Evolutionary conservation across 2,113 vertebrate species (phyloP).

Genomic region (Myiozetetes cayanensis): DNA sequence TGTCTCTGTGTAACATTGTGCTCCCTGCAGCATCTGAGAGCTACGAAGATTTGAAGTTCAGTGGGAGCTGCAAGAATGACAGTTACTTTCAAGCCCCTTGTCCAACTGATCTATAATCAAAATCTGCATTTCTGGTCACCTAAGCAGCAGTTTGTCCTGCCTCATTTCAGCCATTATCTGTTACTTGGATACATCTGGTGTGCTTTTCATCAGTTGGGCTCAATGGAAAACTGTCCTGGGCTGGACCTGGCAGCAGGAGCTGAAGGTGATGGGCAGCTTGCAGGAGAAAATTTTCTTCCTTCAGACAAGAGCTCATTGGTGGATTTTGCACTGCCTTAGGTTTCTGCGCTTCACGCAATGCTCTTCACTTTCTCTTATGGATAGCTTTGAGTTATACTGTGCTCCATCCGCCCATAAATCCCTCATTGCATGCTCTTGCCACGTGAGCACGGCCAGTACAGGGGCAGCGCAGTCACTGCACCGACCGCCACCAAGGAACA

Average conservation of each 20-base stretch:
- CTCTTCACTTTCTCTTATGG: not conserved
- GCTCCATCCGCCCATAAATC: not conserved
- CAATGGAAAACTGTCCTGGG: not conserved
- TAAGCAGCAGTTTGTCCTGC: not conserved
- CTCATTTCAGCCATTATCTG: not conserved
- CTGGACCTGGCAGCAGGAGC: not conserved
- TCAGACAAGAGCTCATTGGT: not conserved
- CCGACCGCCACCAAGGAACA: rapidly evolving
- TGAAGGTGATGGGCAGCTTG: not conserved
- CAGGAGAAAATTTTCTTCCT: not conserved
- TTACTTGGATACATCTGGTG: not conserved
- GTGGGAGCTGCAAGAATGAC: not conserved
- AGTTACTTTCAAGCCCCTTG: not conserved
- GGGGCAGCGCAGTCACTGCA: rapidly evolving
- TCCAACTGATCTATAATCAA: not conserved
- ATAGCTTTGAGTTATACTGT: not conserved
- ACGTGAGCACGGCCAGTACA: rapidly evolving
- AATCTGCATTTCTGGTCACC: not conserved
- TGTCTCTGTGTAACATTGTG: not conserved
- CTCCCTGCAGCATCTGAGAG: not conserved
- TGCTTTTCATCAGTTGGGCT: not conserved
- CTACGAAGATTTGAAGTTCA: not conserved
- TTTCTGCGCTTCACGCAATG: not conserved
- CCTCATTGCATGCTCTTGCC: not conserved
- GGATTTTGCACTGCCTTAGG: not conserved